Evolutionary conservation across 2,888 invertebrate genomes (phyloP).

Genomic region (Melanophora roralis): DNA sequence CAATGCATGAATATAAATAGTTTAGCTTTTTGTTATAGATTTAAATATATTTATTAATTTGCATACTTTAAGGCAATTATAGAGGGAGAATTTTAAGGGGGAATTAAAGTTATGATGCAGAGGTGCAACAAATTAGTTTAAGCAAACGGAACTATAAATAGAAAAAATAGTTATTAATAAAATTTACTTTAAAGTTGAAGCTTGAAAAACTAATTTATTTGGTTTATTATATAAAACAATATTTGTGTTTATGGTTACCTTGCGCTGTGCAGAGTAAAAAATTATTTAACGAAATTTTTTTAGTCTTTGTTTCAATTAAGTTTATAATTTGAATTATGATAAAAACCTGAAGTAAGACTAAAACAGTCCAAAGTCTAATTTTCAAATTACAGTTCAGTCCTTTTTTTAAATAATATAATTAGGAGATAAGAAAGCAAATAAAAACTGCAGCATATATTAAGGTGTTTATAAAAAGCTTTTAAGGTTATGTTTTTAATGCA

Average conservation of each 20-base stretch:
- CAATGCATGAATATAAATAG: constrained; percentile 58
- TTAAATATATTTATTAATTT: constrained; percentile 18
- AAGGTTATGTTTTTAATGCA: not conserved
- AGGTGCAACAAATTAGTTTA: not conserved
- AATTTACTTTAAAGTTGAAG: no score
- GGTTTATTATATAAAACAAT: no score
- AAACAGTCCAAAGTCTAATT: no score
- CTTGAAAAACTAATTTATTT: no score
- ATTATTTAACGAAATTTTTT: no score
- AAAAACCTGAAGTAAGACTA: no score
- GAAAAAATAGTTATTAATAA: not conserved
- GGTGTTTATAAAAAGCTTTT: not conserved
- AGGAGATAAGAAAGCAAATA: constrained; percentile 1
- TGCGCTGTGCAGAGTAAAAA: no score
- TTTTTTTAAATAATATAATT: no score
- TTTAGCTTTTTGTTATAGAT: not conserved
- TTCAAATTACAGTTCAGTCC: no score
- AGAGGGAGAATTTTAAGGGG: not conserved
- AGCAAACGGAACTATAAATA: not conserved
- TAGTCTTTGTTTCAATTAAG: no score
- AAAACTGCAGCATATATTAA: constrained; percentile 10
- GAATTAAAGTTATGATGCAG: not conserved
- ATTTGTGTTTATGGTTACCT: no score
- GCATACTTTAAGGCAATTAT: constrained; percentile 56
- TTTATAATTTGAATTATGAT: no score